Evolutionary conservation across 2,888 invertebrate genomes (phyloP).

Genomic region (Phytoseiulus persimilis): DNA sequence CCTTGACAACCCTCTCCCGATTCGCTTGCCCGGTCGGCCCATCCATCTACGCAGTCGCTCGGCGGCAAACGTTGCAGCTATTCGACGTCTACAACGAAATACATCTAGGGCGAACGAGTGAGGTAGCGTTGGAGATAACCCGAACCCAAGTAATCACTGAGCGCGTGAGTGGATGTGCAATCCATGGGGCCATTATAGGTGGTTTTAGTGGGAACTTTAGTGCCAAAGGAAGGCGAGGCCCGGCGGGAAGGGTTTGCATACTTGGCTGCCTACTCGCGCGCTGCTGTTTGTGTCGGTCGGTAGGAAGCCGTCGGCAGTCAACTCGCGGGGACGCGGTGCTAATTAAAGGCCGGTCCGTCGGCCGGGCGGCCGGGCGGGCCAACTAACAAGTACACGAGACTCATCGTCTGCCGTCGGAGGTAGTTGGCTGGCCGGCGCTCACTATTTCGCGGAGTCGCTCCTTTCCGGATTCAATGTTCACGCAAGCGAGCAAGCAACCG

Average conservation of each 20-base stretch:
- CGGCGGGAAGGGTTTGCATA: not conserved
- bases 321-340: not conserved
- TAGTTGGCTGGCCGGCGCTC: not conserved
- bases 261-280: not conserved
- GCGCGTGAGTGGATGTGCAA: not conserved
- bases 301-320: not conserved
- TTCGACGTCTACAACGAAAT: not conserved
- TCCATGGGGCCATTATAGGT: not conserved
- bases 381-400: not conserved
- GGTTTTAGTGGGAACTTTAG: not conserved
- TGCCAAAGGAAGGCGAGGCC: not conserved
- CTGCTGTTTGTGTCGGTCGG: not conserved
- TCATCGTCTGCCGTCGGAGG: not conserved
- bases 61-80: not conserved
- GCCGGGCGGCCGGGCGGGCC: not conserved
- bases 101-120: not conserved
- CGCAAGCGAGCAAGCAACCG: not conserved
- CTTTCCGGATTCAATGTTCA: not conserved
- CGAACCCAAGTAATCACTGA: not conserved
- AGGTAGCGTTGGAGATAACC: not conserved
- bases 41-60: not conserved
- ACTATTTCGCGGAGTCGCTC: not conserved
- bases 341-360: not conserved
- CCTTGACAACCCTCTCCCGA: not conserved
- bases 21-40: not conserved